Evolutionary conservation across 2,888 invertebrate genomes (phyloP), one percentile per base, ranked within the genome.

Genomic region (Lathronympha strigana): DNA sequence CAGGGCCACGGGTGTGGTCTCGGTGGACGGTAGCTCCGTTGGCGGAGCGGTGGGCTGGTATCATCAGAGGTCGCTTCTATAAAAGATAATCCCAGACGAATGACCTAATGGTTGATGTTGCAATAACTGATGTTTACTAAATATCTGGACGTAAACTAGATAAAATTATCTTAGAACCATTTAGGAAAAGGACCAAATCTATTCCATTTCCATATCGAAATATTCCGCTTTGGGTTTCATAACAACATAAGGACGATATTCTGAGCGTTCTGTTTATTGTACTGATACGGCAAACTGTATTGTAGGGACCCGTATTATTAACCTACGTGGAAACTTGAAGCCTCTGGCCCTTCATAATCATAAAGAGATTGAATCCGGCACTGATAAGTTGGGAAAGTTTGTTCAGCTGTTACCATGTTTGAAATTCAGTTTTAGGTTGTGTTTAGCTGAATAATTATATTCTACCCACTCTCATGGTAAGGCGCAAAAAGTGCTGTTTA

Each of bases 301-400:
- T 28, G 19, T 45, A 31, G 9, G 33, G 45, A 28, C 58, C 58
- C 45, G 43, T 63, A 58, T 51, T 64, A 36, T 58, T 58, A 47
- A 60, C 58, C 58, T 60, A 51, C 45, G 45, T 38, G 15, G 64
- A 36, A 64, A 64, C 58, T 64, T 60, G 8, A 51, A 64, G 45
- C 58, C 51, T 17, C n/a, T 33, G 50, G 36, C 36, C 64, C 53
- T 53, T 60, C 58, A 64, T 53, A 60, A 53, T 58, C 58, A 58
- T 64, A 64, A 47, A 53, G 64, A 60, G 28, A 53, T 58, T 58
- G 58, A 36, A 53, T 21, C 53, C 45, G 19, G 45, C 25, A 17
- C 51, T 60, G 58, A 47, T 64, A 64, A 60, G 51, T 58, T 53
- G 15, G 36, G 36, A 25, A 60, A 47, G 15, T 58, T 25, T 15